Evolutionary conservation across 2,888 invertebrate species (phyloP).

Genomic region (Rapana venosa): DNA sequence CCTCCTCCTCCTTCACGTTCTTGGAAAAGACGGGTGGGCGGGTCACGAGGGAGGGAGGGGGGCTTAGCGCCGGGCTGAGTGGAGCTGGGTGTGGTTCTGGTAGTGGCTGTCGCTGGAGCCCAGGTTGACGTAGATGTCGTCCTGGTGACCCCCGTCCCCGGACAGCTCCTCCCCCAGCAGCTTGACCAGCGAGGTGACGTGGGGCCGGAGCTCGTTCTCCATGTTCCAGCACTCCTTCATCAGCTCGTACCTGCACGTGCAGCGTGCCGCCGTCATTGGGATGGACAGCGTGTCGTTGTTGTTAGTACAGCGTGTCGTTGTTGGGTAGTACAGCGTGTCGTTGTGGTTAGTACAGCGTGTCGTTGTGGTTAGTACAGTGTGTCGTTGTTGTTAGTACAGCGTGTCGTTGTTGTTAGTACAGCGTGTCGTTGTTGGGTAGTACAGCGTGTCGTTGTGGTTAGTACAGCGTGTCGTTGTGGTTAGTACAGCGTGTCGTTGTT

Average conservation of each 20-base stretch:
- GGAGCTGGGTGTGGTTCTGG: conserved; percentile 25
- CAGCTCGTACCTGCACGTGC: conserved; percentile 60
- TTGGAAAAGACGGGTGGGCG: not conserved
- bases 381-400: too few species aligned
- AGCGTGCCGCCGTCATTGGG: not conserved
- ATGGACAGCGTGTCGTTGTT: too few species aligned
- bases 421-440: too few species aligned
- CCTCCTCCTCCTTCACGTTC: too few species aligned
- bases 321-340: too few species aligned
- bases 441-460: too few species aligned
- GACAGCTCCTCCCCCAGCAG: conserved; percentile 55
- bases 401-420: too few species aligned
- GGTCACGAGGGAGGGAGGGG: conserved; percentile 1
- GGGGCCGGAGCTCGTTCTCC: conserved; percentile 58
- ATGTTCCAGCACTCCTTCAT: conserved; percentile 64
- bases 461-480: too few species aligned
- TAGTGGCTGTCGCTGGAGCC: conserved; percentile 3
- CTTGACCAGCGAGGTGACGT: conserved; percentile 54
- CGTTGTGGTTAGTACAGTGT: too few species aligned
- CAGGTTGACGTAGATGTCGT: conserved; percentile 46
- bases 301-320: not conserved
- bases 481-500: too few species aligned
- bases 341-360: too few species aligned
- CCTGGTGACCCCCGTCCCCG: not conserved
- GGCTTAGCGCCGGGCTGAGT: not conserved